These are phyloP conservation scores for Sebastes miniatus DNA, from an alignment of 2,797 vertebrate species.

Conservation along the genomic window DNA sequence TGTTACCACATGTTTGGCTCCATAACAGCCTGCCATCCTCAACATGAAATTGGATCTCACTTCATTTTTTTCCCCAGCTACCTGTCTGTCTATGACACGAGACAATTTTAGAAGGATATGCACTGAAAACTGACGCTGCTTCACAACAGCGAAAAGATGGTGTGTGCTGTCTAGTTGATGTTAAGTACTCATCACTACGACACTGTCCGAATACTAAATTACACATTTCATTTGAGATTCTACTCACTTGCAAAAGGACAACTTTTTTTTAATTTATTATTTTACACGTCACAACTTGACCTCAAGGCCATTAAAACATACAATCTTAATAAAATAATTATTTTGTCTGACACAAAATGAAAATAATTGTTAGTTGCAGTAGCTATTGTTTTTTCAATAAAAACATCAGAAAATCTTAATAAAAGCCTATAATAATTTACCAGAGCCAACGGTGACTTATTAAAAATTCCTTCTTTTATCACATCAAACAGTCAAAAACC, in stretches of 20 bases:
- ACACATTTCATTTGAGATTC: background rate
- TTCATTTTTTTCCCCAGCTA: background rate
- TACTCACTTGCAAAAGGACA: background rate
- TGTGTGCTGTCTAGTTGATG: background rate
- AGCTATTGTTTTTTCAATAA: background rate
- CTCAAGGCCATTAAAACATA: background rate
- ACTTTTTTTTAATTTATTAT: background rate
- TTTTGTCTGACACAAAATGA: background rate
- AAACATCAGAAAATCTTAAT: background rate
- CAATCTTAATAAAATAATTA: background rate
- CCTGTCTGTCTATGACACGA: background rate
- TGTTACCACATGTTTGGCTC: conserved; percentile 7
- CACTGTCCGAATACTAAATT: background rate
- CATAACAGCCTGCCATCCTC: background rate
- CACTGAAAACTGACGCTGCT: background rate
- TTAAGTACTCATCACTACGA: background rate
- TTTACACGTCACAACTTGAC: background rate
- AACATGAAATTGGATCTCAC: background rate
- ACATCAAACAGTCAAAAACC: background rate
- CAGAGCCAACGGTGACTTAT: background rate
- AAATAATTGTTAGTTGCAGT: background rate
- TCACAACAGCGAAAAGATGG: background rate
- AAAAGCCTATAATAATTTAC: background rate
- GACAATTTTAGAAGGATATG: conserved; percentile 30
- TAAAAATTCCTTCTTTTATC: background rate